A percentile compares a stretch with the other conserved stretches of the same genome.
phyloP scores from a whole-genome alignment of 2,113 vertebrate species.

The Anarhynchus alexandrinus region DNA sequence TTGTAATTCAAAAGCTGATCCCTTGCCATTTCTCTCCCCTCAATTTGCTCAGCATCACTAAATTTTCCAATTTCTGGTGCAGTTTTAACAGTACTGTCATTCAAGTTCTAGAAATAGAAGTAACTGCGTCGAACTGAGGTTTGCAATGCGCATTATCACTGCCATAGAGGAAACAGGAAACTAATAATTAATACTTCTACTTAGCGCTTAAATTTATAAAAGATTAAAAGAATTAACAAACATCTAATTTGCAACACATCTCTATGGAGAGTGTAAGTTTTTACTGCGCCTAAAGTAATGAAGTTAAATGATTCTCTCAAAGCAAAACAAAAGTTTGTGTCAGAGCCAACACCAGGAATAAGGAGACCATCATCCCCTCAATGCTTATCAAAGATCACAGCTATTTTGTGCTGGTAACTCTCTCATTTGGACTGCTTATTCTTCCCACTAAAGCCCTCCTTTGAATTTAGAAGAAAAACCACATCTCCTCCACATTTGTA shows the following conservation, averaged over 20 bases:
- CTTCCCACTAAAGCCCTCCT: background rate
- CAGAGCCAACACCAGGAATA: background rate
- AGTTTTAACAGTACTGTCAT: background rate
- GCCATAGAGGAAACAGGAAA: background rate
- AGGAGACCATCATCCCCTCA: background rate
- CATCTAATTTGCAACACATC: background rate
- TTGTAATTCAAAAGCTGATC: background rate
- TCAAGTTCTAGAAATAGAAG: background rate
- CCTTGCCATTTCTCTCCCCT: background rate
- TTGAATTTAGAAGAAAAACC: background rate
- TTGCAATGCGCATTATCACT: background rate
- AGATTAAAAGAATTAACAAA: background rate
- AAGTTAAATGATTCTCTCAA: background rate
- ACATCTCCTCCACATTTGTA: background rate
- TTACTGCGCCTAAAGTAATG: background rate
- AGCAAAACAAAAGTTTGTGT: background rate
- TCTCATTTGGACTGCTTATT: background rate
- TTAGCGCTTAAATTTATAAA: background rate
- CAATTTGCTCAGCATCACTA: background rate
- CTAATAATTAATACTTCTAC: background rate
- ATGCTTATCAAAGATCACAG: rapidly evolving
- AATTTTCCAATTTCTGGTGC: background rate
- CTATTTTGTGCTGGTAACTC: background rate
- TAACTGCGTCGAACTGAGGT: background rate
- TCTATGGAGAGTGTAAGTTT: background rate